Base-by-base conservation (phyloP, 2,888 invertebrate species). In the Perithous albicinctus region DNA sequence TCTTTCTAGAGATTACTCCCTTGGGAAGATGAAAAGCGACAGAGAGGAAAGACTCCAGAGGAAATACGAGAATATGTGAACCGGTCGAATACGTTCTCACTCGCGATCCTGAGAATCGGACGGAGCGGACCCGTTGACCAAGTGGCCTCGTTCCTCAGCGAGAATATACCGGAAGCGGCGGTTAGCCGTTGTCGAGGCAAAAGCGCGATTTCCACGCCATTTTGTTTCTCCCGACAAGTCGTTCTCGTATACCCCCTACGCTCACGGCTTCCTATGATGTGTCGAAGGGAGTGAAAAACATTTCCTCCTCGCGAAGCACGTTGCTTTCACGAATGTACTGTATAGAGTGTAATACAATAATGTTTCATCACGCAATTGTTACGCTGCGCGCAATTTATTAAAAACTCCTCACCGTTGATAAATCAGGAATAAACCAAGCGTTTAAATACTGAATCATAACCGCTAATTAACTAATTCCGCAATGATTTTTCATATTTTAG, bases 61-160 rank as follows among this genome's bases (percentile, higher is more conserved):
- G 46, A 59, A 72, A 59, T 10, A 59, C 72, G 59, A 59, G 72
- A 59, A 72, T 46, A 29, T 29, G 46, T 61, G 66, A 85, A 86
- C 85, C 84, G 84, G 86, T 83, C 84, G 80, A 84, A 85, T 82
- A 84, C 82, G 86, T 91, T 91, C 91, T 92, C 90, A 90, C 89
- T 89, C 84, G 86, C 84, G 84, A 88, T 91, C 89, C 91, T 87
- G 87, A 87, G 91, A 89, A 91, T 91, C 89, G 88, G 88, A 89
- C 88, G 90, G 89, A 91, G 89, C 89, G 89, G 88, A 91, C 90
- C 89, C 80, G 91, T 89, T 92, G 92, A 92, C 92, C 92, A 92
- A 92, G 92, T 92, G 91, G 86, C 92, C 92, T 92, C 91, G 87
- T 92, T 92, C 86, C 26, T 63, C 83, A 81, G 83, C 84, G 86